Evolutionary conservation across 64 coral and sea anemone genomes (phyloP), one percentile per base, ranked within the genome.

Genomic region (Acropora yongei): DNA sequence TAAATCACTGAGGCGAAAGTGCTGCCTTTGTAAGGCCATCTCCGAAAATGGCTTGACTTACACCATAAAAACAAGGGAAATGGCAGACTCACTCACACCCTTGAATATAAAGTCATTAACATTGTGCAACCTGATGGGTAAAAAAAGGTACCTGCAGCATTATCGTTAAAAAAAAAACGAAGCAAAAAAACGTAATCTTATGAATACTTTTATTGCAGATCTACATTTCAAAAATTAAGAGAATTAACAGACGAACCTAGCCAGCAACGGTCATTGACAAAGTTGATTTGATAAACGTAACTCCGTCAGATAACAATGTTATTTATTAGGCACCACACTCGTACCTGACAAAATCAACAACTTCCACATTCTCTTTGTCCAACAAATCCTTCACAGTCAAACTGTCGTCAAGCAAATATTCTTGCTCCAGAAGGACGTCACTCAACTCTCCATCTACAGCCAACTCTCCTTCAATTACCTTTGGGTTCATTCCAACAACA

Each of bases 311-410:
- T 4, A 71, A 8, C 19, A 43, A 14, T 60, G 30, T 19, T 39
- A 91, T 53, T 4, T 53, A 14, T 47, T 78, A 49, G 79, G 57
- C 55, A 44, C 91, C 94, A 80, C 97, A 99, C 89, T 99, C 94
- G 88, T 93, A 93, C 19, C 97, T 76, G 67, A 99, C 88, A 93
- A 99, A 99, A 86, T 99, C 97, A 41, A 96, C 88, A 84, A 99
- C 91, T 44, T 82, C 41, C 19, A 88, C 82, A 46, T 46, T 50
- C 72, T 99, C 88, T 46, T 41, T 94, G 6, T 89, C 58, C 30
- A 96, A 68, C 48, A 99, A 72, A 67, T 99, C 91, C 19, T 86
- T 86, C 46, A 99, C 97, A 44, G 88, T 96, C 47, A 93, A 2
- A 18, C 41, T 86, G 3, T 79, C 90, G 80, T 99, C 92, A 30